phyloP scores from a whole-genome alignment of 1,140 invertebrate genomes.

The Liolophura sinensis region DNA sequence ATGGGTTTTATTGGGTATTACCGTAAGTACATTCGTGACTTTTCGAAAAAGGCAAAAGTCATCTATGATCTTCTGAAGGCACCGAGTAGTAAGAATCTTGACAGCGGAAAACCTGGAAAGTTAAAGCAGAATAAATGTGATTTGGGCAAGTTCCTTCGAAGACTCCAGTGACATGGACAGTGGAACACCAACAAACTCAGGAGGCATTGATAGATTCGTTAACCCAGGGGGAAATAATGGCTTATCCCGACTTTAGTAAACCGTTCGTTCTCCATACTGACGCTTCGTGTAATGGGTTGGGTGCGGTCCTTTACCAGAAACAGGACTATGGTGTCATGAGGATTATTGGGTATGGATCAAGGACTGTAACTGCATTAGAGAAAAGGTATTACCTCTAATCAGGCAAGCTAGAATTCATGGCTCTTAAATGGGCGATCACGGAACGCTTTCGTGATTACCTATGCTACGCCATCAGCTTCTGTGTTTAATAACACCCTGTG shows the following conservation, averaged over 20 bases:
- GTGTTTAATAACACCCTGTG: conserved; percentile 6
- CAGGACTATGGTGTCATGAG: conserved; percentile 14
- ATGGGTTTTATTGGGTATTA: conserved; percentile 59
- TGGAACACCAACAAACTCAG: conserved; percentile 9
- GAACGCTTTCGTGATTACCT: too few relatives aligned
- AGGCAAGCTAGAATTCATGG: too few relatives aligned
- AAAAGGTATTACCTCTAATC: too few relatives aligned
- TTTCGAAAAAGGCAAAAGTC: conserved; percentile 31
- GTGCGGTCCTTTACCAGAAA: conserved; percentile 56
- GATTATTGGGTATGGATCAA: conserved; percentile 32
- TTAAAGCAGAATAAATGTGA: conserved; percentile 10
- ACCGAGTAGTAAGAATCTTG: not conserved
- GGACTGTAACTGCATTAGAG: conserved; percentile 19
- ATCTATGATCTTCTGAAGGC: conserved; percentile 21
- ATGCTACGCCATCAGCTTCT: conserved; percentile 10
- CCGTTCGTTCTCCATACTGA: conserved; percentile 52
- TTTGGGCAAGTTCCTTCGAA: conserved; percentile 11
- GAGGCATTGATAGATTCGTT: conserved; percentile 35
- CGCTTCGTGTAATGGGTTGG: too few relatives aligned
- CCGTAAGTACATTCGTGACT: conserved; percentile 50
- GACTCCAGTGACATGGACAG: conserved; percentile 9
- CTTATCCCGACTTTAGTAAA: conserved; percentile 44
- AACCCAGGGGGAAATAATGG: conserved; percentile 33
- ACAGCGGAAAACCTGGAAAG: not conserved
- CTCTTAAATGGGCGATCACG: too few relatives aligned